Evolutionary conservation across 2,113 vertebrate genomes (phyloP).

Genomic region (Chamaetylas fuelleborni): DNA sequence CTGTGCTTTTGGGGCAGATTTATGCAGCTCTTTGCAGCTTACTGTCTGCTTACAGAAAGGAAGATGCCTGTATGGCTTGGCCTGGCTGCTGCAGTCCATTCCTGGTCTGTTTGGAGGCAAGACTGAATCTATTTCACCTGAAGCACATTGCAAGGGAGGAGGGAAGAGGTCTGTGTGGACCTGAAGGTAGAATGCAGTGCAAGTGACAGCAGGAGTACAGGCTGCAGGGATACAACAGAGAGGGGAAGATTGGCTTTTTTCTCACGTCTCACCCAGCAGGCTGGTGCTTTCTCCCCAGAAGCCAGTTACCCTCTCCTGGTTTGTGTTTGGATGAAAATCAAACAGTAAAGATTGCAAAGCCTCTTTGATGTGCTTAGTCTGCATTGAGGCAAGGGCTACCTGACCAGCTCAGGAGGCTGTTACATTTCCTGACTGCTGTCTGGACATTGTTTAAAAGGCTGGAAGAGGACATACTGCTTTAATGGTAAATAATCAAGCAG

Average conservation of each 20-base stretch:
- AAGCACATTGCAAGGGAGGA: not conserved
- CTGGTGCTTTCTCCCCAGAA: not conserved
- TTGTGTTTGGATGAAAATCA: not conserved
- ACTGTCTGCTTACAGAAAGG: not conserved
- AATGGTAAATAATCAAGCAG: not conserved
- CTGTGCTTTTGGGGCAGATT: not conserved
- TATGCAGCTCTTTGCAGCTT: not conserved
- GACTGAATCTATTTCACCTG: not conserved
- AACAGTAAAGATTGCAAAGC: not conserved
- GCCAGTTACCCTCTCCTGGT: not conserved
- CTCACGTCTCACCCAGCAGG: fast-evolving
- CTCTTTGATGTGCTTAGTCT: not conserved
- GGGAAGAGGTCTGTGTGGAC: not conserved
- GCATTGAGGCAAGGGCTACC: not conserved
- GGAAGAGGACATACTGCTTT: not conserved
- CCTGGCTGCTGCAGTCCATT: not conserved
- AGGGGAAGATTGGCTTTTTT: not conserved
- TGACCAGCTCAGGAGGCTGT: not conserved
- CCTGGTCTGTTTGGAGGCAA: not conserved
- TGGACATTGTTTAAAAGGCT: not conserved
- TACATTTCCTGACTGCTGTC: not conserved
- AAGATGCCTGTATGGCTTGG: not conserved
- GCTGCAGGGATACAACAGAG: not conserved
- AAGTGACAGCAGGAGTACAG: not conserved
- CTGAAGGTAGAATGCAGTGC: not conserved